These are phyloP conservation scores for Cuniculus paca DNA, from an alignment of 2,797 vertebrate genomes.

Conservation along the genomic window DNA sequence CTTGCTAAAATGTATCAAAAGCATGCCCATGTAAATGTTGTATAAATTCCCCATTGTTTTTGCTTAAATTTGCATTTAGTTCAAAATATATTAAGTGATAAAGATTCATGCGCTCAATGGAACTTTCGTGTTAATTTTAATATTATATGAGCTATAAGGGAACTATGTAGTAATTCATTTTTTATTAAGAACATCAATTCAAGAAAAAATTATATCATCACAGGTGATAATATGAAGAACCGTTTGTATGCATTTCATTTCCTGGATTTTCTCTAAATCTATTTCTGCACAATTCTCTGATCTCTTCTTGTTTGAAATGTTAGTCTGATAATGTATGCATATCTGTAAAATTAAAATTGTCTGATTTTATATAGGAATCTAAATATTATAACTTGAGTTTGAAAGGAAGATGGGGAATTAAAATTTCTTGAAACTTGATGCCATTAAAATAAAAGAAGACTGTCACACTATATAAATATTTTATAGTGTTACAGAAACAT, in stretches of 20 bases:
- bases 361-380: neutral
- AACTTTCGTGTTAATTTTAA: slow-evolving; percentile 64
- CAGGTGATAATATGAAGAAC: slow-evolving; percentile 16
- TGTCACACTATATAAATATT: neutral
- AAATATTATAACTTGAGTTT: slow-evolving; percentile 43
- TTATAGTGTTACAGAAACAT: neutral
- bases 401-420: neutral
- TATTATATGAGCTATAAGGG: slow-evolving; percentile 30
- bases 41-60: neutral
- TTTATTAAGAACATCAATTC: slow-evolving; percentile 46
- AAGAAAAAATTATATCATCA: slow-evolving; percentile 53
- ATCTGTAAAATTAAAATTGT: slow-evolving; percentile 61
- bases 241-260: slow-evolving; percentile 44
- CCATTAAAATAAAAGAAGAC: neutral
- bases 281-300: slow-evolving; percentile 46
- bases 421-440: neutral
- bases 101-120: neutral
- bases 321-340: slow-evolving; percentile 48
- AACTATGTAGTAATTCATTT: slow-evolving; percentile 19
- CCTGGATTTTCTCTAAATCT: slow-evolving; percentile 52
- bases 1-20: neutral
- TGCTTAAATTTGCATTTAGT: neutral
- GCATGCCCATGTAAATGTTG: neutral
- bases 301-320: slow-evolving; percentile 63
- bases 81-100: slow-evolving; percentile 11